These are phyloP conservation scores for Drosophila cardini DNA, from an alignment of 1,140 invertebrate species.

Conservation along the genomic window DNA sequence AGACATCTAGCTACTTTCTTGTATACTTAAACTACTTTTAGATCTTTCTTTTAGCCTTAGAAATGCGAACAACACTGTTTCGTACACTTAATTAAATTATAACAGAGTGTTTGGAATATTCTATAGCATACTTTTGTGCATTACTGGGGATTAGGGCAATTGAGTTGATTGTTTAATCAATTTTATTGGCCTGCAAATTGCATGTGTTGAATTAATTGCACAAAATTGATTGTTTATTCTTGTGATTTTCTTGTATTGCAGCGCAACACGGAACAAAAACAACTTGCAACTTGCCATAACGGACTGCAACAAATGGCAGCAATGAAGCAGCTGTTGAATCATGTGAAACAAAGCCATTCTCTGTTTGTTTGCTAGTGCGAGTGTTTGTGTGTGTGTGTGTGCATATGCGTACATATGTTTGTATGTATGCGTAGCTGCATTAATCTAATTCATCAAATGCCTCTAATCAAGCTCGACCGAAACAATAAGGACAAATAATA, in stretches of 20 bases:
- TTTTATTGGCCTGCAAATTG: constrained; percentile 16
- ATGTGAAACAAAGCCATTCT: constrained; percentile 24
- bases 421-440: constrained; percentile 15
- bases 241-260: constrained; percentile 15
- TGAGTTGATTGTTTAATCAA: constrained; percentile 20
- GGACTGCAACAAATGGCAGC: not conserved
- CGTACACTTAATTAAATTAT: not conserved
- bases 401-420: not conserved
- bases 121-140: constrained; percentile 29
- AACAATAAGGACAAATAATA: constrained; percentile 52
- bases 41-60: too few relatives aligned
- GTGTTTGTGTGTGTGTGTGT: too few relatives aligned
- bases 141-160: not conserved
- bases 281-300: constrained; percentile 1
- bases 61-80: too few relatives aligned
- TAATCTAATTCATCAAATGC: constrained; percentile 61
- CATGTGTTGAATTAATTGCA: constrained; percentile 43
- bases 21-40: too few relatives aligned
- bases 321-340: constrained; percentile 19
- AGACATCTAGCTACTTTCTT: too few relatives aligned
- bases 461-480: constrained; percentile 51
- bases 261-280: not conserved
- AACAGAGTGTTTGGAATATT: not conserved
- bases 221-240: constrained; percentile 46
- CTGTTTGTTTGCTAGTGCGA: too few relatives aligned